A percentile compares a stretch with the other conserved stretches of the same genome.
phyloP scores from a whole-genome alignment of 1,140 invertebrate species.

The Drosophila melanogaster region DNA sequence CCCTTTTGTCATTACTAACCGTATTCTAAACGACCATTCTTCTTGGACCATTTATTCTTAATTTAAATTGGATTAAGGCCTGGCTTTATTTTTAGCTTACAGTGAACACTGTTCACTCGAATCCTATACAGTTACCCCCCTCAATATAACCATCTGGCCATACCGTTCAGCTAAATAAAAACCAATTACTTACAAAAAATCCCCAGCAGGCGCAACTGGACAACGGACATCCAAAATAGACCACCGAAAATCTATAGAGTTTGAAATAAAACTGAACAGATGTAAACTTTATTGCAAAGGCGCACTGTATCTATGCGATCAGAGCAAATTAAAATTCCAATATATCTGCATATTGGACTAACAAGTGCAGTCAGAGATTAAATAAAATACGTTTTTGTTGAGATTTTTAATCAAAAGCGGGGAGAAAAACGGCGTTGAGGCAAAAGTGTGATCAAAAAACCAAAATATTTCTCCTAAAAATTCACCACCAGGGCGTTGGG shows the following conservation, averaged over 20 bases:
- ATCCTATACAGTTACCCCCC: not conserved
- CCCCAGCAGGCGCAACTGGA: slow-evolving; percentile 44
- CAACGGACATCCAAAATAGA: slow-evolving; percentile 30
- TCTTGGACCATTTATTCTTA: not conserved
- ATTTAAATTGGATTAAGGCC: slow-evolving; percentile 5
- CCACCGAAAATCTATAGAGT: slow-evolving; percentile 55
- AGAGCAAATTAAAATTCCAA: slow-evolving; percentile 75
- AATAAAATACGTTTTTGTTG: slow-evolving; percentile 72
- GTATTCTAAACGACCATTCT: not conserved
- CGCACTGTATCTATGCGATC: slow-evolving; percentile 30
- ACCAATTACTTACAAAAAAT: slow-evolving; percentile 67
- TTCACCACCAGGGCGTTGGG: slow-evolving; percentile 4
- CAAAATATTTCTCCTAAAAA: slow-evolving; percentile 34
- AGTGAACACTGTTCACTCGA: slow-evolving; percentile 1
- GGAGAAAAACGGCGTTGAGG: slow-evolving; percentile 2
- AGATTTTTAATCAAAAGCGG: slow-evolving; percentile 70
- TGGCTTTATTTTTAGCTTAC: not conserved
- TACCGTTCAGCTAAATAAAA: slow-evolving; percentile 68
- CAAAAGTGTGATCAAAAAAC: slow-evolving; percentile 42
- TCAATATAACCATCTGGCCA: slow-evolving; percentile 23
- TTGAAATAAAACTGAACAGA: slow-evolving; percentile 54
- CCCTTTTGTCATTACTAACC: no score
- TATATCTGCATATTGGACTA: slow-evolving; percentile 60
- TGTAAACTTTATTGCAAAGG: slow-evolving; percentile 16
- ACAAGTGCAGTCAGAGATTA: slow-evolving; percentile 54